Conservation (phyloP, 2,113 vertebrate species). For the Pelvicachromis taeniatus region DNA sequence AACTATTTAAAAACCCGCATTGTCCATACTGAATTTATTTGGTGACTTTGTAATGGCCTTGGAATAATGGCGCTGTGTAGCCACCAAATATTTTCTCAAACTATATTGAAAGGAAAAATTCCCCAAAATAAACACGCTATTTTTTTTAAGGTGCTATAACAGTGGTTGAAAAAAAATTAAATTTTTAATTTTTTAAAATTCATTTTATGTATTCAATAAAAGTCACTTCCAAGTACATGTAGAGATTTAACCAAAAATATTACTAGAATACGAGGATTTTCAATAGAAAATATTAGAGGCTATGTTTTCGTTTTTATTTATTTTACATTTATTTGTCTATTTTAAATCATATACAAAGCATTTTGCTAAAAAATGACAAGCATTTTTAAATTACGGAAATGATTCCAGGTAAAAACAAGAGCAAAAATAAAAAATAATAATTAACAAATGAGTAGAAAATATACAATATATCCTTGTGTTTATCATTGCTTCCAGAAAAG, state of each 20-base stretch:
- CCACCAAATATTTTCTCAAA: not conserved
- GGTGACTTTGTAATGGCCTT: not conserved
- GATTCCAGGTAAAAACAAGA: not conserved
- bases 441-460: not conserved
- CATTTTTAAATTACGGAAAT: not conserved
- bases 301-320: not conserved
- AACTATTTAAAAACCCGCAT: not conserved
- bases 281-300: not conserved
- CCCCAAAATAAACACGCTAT: not conserved
- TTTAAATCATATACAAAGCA: not conserved
- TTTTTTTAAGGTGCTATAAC: not conserved
- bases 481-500: not conserved
- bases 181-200: not conserved
- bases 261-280: not conserved
- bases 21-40: not conserved
- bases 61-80: not conserved
- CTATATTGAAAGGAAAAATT: not conserved
- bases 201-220: not conserved
- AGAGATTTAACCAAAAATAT: not conserved
- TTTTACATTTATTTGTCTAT: not conserved
- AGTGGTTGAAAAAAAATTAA: not conserved
- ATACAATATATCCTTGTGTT: not conserved
- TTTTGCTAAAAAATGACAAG: not conserved
- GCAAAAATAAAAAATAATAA: not conserved
- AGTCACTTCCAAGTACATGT: not conserved